Evolutionary conservation across 2,888 invertebrate genomes (phyloP).

Genomic region (Panopea generosa): DNA sequence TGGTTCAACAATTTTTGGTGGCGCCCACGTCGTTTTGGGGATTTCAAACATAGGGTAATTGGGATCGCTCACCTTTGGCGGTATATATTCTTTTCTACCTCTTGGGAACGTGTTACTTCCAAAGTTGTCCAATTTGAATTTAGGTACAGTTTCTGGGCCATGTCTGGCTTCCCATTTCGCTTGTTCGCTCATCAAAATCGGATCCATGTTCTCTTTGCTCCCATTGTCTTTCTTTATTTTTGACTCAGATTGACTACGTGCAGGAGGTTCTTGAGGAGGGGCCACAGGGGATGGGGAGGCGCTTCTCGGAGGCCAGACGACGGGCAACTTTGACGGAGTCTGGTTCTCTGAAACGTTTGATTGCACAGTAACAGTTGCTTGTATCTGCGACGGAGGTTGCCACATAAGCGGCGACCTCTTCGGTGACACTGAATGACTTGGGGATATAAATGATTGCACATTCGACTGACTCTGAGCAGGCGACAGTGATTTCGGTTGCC

Average conservation of each 20-base stretch:
- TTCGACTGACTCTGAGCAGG: slow-evolving; percentile 13
- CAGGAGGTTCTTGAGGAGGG: background rate
- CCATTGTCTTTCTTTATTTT: background rate
- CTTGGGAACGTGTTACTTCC: slow-evolving; percentile 26
- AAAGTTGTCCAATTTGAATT: slow-evolving; percentile 53
- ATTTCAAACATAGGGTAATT: slow-evolving; percentile 63
- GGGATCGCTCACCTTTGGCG: slow-evolving; percentile 45
- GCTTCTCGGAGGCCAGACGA: slow-evolving; percentile 23
- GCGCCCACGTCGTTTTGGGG: slow-evolving; percentile 29
- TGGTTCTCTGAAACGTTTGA: background rate
- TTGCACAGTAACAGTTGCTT: slow-evolving; percentile 1
- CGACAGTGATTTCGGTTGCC: slow-evolving; percentile 40
- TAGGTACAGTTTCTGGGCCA: slow-evolving; percentile 37
- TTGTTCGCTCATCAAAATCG: slow-evolving; percentile 46
- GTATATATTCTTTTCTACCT: slow-evolving; percentile 39
- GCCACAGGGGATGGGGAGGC: background rate
- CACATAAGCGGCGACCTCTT: slow-evolving; percentile 44
- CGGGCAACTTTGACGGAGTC: slow-evolving; percentile 8
- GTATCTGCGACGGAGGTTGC: slow-evolving; percentile 30
- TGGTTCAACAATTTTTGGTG: slow-evolving; percentile 26
- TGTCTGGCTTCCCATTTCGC: slow-evolving; percentile 56
- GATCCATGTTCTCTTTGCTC: slow-evolving; percentile 56
- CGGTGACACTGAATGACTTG: slow-evolving; percentile 4
- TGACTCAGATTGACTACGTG: background rate
- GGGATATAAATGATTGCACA: background rate